phyloP scores from a whole-genome alignment of 2,888 invertebrate genomes.

The Brachynemurus nebulosus region DNA sequence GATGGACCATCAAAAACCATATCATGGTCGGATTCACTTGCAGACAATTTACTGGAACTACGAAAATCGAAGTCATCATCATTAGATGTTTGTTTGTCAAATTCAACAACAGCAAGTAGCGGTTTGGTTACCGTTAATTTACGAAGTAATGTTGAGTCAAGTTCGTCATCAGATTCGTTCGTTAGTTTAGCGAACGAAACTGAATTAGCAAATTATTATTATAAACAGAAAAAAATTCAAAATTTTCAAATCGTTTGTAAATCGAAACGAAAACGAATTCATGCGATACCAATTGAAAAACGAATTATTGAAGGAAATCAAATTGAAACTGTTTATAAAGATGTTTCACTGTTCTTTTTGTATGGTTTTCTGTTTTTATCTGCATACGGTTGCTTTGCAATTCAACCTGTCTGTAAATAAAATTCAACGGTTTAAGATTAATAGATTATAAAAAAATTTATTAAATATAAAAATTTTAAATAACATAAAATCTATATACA shows the following conservation, averaged over 20 bases:
- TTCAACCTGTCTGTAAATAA: slow-evolving; percentile 1
- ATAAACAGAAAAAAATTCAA: too few relatives aligned
- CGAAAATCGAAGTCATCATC: not conserved
- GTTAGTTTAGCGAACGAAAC: too few relatives aligned
- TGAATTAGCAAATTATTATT: too few relatives aligned
- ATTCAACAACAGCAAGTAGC: not conserved
- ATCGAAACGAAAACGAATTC: not conserved
- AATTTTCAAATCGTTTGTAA: too few relatives aligned
- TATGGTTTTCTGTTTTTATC: slow-evolving; percentile 2
- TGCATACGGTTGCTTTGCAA: slow-evolving; percentile 2
- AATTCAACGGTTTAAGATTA: too few relatives aligned
- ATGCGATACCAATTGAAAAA: not conserved
- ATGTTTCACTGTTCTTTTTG: not conserved
- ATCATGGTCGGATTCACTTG: not conserved
- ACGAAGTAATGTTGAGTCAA: too few relatives aligned
- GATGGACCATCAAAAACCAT: not conserved
- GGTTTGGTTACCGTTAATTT: too few relatives aligned
- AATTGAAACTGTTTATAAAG: not conserved
- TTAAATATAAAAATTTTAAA: too few relatives aligned
- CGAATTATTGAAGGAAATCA: not conserved
- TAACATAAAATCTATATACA: too few relatives aligned
- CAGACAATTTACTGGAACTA: not conserved
- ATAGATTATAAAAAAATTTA: too few relatives aligned
- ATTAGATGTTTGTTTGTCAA: not conserved
- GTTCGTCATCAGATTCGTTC: too few relatives aligned